Evolutionary conservation across 1,140 invertebrate species (phyloP), one percentile per base, ranked within the genome.

Genomic region (Lucilia cuprina): DNA sequence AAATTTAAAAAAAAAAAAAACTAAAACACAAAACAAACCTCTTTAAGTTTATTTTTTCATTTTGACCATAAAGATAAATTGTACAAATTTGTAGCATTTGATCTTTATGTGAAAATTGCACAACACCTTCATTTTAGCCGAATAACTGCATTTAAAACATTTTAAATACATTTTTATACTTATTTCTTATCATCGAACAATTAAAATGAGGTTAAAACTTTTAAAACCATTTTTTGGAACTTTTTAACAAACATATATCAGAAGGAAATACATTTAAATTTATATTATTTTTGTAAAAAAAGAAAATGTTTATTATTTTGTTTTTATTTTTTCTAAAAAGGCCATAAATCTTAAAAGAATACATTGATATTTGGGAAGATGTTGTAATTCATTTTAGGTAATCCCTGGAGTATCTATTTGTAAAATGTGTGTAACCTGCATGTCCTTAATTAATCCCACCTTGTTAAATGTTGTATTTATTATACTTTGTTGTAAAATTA

Each of bases 41-140:
- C 75, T 78, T 78, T 47, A 7, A 78, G 34, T 47, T 78, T 78
- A 49, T n/a, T 19, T 78, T 41, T 47, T 10, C 8, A 10, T 78
- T 47, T 41, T 80, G 41, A 25, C 77, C 77, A 80, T 80, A 50
- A 80, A 49, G 47, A 80, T 80, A 80, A 50, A 80, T 21, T 49
- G 9, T 50, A 80, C n/a, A 80, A 80, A 80, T 80, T 50, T 80
- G 77, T 80, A 50, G 21, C 77, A 80, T 80, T 80, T 80, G 77
- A 80, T 80, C 77, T 80, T 80, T 80, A 49, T 80, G 47, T 49
- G 77, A 80, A 80, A 80, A 80, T 80, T 80, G 77, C 41, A 14
- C 41, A 80, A 80, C 41, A 50, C 34, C 41, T 80, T 80, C 34
- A 30, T 47, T 78, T 47, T 47, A 12, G 9, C 50, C 2, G 50